Percentiles rank a stretch among this genome's conserved stretches.
Conservation (phyloP, 2,888 invertebrate species). For the Noctua pronuba region DNA sequence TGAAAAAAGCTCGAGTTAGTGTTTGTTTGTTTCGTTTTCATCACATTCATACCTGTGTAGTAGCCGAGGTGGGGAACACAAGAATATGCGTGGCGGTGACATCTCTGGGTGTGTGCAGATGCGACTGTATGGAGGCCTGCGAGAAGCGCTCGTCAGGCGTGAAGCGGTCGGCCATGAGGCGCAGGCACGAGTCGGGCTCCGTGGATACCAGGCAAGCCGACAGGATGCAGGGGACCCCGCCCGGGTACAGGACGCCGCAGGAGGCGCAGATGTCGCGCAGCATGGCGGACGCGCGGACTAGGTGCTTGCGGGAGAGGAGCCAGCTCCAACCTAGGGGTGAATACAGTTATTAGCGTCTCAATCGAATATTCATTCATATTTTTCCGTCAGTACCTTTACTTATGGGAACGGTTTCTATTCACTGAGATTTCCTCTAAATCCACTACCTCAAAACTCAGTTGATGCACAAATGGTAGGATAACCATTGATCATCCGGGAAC, state of each 20-base stretch:
- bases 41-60: constrained; percentile 92
- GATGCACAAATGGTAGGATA: not conserved
- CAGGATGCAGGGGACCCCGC: constrained; percentile 96
- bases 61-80: constrained; percentile 99
- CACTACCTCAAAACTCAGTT: not conserved
- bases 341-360: not conserved
- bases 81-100: constrained; percentile 99
- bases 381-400: not conserved
- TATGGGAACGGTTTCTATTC: not conserved
- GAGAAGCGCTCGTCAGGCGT: constrained; percentile 98
- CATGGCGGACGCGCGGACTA: constrained; percentile 96
- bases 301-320: constrained; percentile 97
- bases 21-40: not conserved
- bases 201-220: constrained; percentile 99
- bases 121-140: constrained; percentile 96
- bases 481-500: not conserved
- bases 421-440: not conserved
- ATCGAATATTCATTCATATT: not conserved
- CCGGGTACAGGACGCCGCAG: constrained; percentile 95
- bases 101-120: constrained; percentile 98
- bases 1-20: not conserved
- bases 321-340: constrained; percentile 95
- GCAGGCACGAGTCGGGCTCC: constrained; percentile 96
- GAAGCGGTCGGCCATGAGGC: constrained; percentile 98
- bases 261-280: constrained; percentile 97